Evolutionary conservation across 37 sponge, comb jelly and placozoan species (phyloP).

Genomic region (Spongia lamella): DNA sequence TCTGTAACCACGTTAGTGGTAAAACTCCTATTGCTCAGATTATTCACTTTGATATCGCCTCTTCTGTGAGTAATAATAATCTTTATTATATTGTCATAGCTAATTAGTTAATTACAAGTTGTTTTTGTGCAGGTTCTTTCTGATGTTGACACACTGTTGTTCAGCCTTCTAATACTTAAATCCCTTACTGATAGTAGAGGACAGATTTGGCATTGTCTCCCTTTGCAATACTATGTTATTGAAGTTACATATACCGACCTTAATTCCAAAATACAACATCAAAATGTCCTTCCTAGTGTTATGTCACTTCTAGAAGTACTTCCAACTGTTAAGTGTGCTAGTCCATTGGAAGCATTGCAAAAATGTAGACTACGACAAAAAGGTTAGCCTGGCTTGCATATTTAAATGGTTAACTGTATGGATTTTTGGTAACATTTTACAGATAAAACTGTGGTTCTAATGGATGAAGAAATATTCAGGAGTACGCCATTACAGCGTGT

Average conservation of each 20-base stretch:
- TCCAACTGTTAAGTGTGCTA: slow-evolving; percentile 43
- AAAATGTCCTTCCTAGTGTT: background rate
- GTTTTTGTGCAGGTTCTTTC: slow-evolving; percentile 29
- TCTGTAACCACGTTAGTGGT: background rate
- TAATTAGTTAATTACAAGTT: too few species aligned
- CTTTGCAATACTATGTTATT: slow-evolving; percentile 44
- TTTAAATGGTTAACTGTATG: too few species aligned
- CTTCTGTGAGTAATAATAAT: slow-evolving; percentile 21
- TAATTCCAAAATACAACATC: background rate
- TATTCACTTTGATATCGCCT: slow-evolving; percentile 65
- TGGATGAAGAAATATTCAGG: slow-evolving; percentile 13
- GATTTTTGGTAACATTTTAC: too few species aligned
- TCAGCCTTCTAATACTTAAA: slow-evolving; percentile 48
- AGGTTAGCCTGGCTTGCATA: too few species aligned
- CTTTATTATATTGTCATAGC: background rate
- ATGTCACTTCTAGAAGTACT: slow-evolving; percentile 34
- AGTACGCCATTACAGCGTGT: slow-evolving; percentile 29
- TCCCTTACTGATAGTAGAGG: slow-evolving; percentile 59
- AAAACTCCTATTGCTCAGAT: slow-evolving; percentile 11
- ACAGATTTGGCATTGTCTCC: slow-evolving; percentile 57
- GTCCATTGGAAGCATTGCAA: slow-evolving; percentile 20
- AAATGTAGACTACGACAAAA: too few species aligned
- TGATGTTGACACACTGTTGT: slow-evolving; percentile 60
- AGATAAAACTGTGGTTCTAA: slow-evolving; percentile 13
- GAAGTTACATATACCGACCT: slow-evolving; percentile 53